These are phyloP conservation scores for Latrodectus elegans DNA, from an alignment of 2,888 invertebrate species.

Conservation along the genomic window DNA sequence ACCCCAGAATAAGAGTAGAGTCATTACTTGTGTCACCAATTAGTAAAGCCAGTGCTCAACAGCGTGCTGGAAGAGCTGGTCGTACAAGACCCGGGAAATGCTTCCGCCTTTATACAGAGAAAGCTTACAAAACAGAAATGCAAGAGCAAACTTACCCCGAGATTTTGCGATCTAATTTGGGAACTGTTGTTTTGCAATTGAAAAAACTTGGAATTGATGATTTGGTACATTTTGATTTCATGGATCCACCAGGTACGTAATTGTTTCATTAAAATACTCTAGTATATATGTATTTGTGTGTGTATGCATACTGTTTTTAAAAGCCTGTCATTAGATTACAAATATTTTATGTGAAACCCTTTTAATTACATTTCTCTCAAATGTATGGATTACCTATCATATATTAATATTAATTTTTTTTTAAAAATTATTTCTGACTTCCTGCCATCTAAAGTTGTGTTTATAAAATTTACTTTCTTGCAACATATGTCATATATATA, in stretches of 20 bases:
- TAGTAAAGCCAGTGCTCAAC: slow-evolving; percentile 98
- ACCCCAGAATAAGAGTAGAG: slow-evolving; percentile 93
- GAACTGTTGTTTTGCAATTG: slow-evolving; percentile 97
- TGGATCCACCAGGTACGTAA: slow-evolving; percentile 89
- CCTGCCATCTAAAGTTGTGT: too few species aligned
- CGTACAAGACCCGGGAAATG: slow-evolving; percentile 99
- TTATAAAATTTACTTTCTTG: too few species aligned
- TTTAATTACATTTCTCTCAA: too few species aligned
- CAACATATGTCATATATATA: too few species aligned
- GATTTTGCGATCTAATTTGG: slow-evolving; percentile 93
- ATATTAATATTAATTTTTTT: too few species aligned
- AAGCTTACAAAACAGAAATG: slow-evolving; percentile 93
- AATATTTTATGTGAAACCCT: too few species aligned
- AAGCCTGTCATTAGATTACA: too few species aligned
- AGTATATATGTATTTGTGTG: not conserved
- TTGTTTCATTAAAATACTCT: not conserved
- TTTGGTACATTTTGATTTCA: slow-evolving; percentile 99
- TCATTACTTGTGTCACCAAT: slow-evolving; percentile 98
- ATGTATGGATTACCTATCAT: too few species aligned
- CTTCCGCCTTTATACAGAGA: slow-evolving; percentile 80
- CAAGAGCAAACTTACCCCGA: slow-evolving; percentile 99
- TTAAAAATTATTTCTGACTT: too few species aligned
- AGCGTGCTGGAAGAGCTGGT: slow-evolving; percentile 97
- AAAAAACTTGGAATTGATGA: slow-evolving; percentile 99
- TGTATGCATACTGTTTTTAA: too few species aligned